Base-by-base conservation (phyloP, 2,113 vertebrate species). In the Tinamus guttatus region DNA sequence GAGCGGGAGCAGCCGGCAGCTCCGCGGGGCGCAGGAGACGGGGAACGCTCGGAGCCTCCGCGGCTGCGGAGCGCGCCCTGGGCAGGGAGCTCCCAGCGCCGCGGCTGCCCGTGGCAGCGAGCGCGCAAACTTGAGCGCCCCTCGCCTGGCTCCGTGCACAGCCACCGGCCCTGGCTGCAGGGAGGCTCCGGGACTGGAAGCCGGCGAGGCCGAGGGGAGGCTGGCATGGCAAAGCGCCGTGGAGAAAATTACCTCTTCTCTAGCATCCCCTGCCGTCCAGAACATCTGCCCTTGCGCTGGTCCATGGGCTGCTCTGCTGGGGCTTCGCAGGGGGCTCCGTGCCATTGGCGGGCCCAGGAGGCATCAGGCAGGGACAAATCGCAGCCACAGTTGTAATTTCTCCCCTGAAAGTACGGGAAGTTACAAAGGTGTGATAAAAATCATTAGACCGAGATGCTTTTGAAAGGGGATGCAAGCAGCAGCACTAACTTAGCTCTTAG, bases 251-350 rank as follows among this genome's bases (percentile, higher is more conserved):
- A 94, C 92, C 94, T 96, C 88, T 94, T 90, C 93, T 96, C 92
- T 92, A 96, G 95, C 94, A 96, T 97, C 95, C 95, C 93, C 96
- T 96, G 10, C 90, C 10, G 93, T 88, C 69, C 90, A 62, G 73
- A 93, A 73, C 77, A 94, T 86, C 92, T 96, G 93, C 94, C 95
- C 92, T 95, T 49, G 34, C 43, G 1, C 22, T 80, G 51, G 43
- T 74, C 45, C 68, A 62, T 7, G 11, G 56, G 8, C 87, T 43
- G 92, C 82, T 64, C 78, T 54, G 2, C 73, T 40, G 79, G 75
- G 85, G 82, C 80, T 70, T 30, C 47, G 30, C 4, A 54, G 71
- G 64, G 38, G 67, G 63, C 64, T 94, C 86, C 0, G 45, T 52
- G 88, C 64, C 83, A 10, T 60, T 65, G 65, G 25, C 2, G 38